Evolutionary conservation across 1,140 invertebrate species (phyloP).

Genomic region (Gonioctena quinquepunctata): DNA sequence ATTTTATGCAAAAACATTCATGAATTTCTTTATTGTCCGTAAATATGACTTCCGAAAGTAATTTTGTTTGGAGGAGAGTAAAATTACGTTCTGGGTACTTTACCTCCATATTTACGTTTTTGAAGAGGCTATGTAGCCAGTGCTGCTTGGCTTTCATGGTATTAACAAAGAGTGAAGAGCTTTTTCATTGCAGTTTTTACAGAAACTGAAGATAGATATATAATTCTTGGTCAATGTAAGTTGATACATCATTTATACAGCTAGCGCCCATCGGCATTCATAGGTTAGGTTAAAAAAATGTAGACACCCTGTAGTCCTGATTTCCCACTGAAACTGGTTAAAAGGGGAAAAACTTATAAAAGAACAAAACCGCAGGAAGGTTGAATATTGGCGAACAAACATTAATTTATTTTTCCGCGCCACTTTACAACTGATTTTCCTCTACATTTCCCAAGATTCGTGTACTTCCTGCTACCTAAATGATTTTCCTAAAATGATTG

Average conservation of each 20-base stretch:
- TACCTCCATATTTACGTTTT: not conserved
- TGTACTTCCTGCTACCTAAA: not conserved
- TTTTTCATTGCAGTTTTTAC: conserved; percentile 11
- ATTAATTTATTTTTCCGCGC: too few species aligned
- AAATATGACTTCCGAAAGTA: not conserved
- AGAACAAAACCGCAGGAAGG: too few species aligned
- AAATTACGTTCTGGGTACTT: not conserved
- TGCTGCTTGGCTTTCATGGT: too few species aligned
- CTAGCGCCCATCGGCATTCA: too few species aligned
- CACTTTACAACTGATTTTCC: too few species aligned
- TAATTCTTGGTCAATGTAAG: not conserved
- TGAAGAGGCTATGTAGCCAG: not conserved
- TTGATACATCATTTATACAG: too few species aligned
- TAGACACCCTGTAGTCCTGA: too few species aligned
- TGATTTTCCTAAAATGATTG: not conserved
- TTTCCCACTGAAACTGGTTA: too few species aligned
- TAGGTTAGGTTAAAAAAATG: too few species aligned
- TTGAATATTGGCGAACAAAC: too few species aligned
- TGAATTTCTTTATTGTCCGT: not conserved
- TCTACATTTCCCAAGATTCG: not conserved
- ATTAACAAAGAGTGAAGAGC: too few species aligned
- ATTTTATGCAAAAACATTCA: not conserved
- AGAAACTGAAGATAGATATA: not conserved
- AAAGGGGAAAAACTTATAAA: too few species aligned
- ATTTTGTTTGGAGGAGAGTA: not conserved